A percentile compares a stretch with the other conserved stretches of the same genome.
Conservation (phyloP, 2,888 invertebrate genomes). For the Chouioia cunea region DNA sequence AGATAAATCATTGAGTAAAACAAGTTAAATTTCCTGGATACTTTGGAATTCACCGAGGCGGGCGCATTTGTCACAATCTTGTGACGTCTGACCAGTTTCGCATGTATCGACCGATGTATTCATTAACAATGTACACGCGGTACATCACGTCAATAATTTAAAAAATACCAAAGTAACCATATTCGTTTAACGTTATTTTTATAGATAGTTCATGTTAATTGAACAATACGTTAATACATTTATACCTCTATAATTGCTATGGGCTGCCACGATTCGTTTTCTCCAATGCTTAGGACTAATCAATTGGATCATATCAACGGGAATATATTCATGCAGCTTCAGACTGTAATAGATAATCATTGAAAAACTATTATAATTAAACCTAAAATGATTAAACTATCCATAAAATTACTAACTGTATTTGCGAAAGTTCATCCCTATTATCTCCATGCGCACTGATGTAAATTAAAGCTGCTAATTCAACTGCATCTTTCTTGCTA, state of each 20-base stretch:
- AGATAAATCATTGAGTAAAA: too few relatives aligned
- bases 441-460: slow-evolving; percentile 81
- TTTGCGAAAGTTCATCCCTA: slow-evolving; percentile 71
- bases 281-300: slow-evolving; percentile 87
- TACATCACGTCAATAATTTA: too few relatives aligned
- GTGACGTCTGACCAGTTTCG: too few relatives aligned
- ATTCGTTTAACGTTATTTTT: too few relatives aligned
- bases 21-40: too few relatives aligned
- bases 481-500: slow-evolving; percentile 82
- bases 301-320: slow-evolving; percentile 81
- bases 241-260: slow-evolving; percentile 66
- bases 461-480: slow-evolving; percentile 84
- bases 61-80: too few relatives aligned
- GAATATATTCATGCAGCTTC: slow-evolving; percentile 79
- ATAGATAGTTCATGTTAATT: too few relatives aligned
- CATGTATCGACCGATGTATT: too few relatives aligned
- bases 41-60: too few relatives aligned
- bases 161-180: too few relatives aligned
- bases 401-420: slow-evolving; percentile 71
- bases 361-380: slow-evolving; percentile 57
- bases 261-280: slow-evolving; percentile 76
- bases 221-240: too few relatives aligned
- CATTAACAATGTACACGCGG: too few relatives aligned
- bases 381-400: slow-evolving; percentile 58
- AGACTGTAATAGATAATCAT: slow-evolving; percentile 68